phyloP scores from a whole-genome alignment of 1,140 invertebrate species.

The Diabrotica virgifera region DNA sequence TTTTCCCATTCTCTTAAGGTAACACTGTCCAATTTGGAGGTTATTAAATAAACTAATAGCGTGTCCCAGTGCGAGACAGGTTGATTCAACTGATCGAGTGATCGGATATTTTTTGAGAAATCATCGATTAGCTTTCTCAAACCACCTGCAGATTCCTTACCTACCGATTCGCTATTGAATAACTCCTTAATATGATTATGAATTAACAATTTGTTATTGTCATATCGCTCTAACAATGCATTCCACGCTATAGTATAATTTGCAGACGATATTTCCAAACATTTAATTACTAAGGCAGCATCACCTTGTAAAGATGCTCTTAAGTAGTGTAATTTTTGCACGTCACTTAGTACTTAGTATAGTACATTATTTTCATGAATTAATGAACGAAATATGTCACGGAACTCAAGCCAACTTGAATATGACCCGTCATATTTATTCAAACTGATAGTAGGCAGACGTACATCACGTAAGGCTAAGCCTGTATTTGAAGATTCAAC shows the following conservation, averaged over 20 bases:
- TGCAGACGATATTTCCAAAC: constrained; percentile 17
- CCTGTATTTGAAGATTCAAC: no score
- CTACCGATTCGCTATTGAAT: no score
- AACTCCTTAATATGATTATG: no score
- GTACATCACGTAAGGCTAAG: constrained; percentile 7
- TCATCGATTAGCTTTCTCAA: no score
- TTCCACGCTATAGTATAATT: constrained; percentile 25
- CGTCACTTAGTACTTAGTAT: no score
- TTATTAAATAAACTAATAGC: constrained; percentile 29
- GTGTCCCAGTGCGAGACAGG: constrained; percentile 33
- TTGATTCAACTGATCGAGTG: no score
- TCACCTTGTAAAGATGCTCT: constrained; percentile 21
- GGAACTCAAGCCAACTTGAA: constrained; percentile 12
- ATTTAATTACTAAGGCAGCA: constrained; percentile 14
- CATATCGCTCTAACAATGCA: constrained; percentile 22
- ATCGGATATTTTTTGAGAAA: no score
- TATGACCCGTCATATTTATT: constrained; percentile 11
- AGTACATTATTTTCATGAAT: no score
- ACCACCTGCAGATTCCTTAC: no score
- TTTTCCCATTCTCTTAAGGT: constrained; percentile 22
- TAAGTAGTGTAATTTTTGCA: no score
- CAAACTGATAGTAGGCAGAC: constrained; percentile 13
- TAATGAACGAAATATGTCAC: no score
- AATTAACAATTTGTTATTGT: constrained; percentile 23
- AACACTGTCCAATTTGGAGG: constrained; percentile 18